Conservation (phyloP, 2,113 vertebrate genomes). For the Sprattus sprattus region DNA sequence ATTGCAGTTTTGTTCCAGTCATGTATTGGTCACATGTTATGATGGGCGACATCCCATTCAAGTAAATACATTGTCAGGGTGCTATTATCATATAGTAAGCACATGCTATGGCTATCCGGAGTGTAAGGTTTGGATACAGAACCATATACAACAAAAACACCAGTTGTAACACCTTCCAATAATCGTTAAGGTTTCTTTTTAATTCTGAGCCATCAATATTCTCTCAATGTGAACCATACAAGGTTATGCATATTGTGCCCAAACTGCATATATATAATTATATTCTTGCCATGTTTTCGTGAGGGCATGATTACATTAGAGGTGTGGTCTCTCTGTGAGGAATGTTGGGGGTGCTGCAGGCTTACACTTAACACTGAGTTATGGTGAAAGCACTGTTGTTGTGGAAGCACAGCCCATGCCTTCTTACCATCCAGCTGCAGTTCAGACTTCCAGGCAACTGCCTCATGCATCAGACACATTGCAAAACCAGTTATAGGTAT, state of each 20-base stretch:
- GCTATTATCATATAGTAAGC: background rate
- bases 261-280: background rate
- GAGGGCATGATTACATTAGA: background rate
- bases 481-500: conserved; percentile 52
- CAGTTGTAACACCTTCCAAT: too few species aligned
- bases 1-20: background rate
- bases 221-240: too few species aligned
- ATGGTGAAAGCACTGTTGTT: too few species aligned
- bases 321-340: background rate
- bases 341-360: too few species aligned
- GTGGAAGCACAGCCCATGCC: conserved; percentile 18
- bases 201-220: too few species aligned
- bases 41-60: background rate
- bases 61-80: background rate
- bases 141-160: too few species aligned
- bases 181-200: too few species aligned
- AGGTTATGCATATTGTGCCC: background rate
- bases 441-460: conserved; percentile 13
- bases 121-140: too few species aligned
- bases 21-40: background rate
- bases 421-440: conserved; percentile 25
- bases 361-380: too few species aligned
- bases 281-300: background rate
- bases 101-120: background rate
- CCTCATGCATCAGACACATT: conserved; percentile 33